Evolutionary conservation across 2,797 vertebrate species (phyloP), one percentile per base, ranked within the genome.

Genomic region (Zalophus californianus): DNA sequence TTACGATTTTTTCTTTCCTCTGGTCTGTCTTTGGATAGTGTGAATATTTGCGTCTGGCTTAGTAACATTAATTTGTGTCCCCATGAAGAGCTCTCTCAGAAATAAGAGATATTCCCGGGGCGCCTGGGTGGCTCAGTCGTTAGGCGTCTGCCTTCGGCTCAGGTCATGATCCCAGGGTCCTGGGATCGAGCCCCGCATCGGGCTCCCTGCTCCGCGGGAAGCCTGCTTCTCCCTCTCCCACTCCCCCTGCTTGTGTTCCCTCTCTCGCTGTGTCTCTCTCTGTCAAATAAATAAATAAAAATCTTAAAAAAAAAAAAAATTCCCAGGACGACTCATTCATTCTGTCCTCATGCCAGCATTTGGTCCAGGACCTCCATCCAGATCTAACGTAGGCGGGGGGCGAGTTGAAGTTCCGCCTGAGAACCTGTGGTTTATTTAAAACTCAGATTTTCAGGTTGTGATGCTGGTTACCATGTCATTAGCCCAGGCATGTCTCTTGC

Each of bases 361-460:
- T 35, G 77, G 56, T 29, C 16, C 8, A 7, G 48, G 75, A 16
- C 58, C 58, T 35, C 29, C 1, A 66, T 23, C 21, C n/a, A 1
- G 0, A 27, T 15, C 56, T n/a, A 21, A 60, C 0, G 1, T 5
- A 14, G 8, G 0, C 3, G n/a, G 48, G 38, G 50, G 12, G 25
- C 56, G 0, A 13, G 13, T 70, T 41, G 10, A 13, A 44, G 18
- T 15, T 21, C 35, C 27, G 29, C 48, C 52, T 23, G 41, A 50
- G 29, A 29, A 27, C 1, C 0, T 14, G n/a, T 32, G 12, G 27
- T 27, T 77, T 48, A 16, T 35, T 54, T 41, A 35, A 14, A 64
- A 48, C 38, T 60, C 29, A 2, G 7, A 35, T 25, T 84, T 88
- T 80, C 5, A 23, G 7, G 60, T 52, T 27, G 35, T 58, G 25